These are phyloP conservation scores for Eueides isabella DNA, from an alignment of 1,140 invertebrate species.

Conservation along the genomic window DNA sequence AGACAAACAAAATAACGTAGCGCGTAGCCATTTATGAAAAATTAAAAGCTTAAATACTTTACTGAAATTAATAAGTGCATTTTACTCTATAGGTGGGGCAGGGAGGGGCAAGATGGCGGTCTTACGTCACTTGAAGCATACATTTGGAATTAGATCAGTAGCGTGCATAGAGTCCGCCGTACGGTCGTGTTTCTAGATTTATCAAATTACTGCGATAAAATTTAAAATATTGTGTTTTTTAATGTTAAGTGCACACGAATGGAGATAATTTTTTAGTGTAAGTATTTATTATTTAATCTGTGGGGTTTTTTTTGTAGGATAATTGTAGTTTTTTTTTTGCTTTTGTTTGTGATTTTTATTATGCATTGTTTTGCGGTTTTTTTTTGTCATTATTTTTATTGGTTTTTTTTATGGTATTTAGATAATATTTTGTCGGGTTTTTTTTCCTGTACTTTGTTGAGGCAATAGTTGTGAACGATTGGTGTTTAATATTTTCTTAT, in stretches of 20 bases:
- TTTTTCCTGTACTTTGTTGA: neutral
- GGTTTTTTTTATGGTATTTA: neutral
- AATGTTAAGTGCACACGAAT: neutral
- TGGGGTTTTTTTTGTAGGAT: slow-evolving; percentile 29
- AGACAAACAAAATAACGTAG: neutral
- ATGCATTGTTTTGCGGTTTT: slow-evolving; percentile 10
- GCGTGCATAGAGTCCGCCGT: slow-evolving; percentile 50
- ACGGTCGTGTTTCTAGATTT: slow-evolving; percentile 40
- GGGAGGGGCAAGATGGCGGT: slow-evolving; percentile 68
- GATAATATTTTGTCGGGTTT: neutral
- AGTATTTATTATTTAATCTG: slow-evolving; percentile 10
- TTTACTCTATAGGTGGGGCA: slow-evolving; percentile 56
- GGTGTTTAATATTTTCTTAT: neutral
- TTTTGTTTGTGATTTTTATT: neutral
- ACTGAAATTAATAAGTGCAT: slow-evolving; percentile 32
- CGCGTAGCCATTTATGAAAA: slow-evolving; percentile 3
- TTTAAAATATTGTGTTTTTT: neutral
- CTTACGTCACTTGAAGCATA: slow-evolving; percentile 76
- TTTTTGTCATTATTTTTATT: neutral
- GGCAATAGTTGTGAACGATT: neutral
- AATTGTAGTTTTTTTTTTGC: slow-evolving; percentile 13
- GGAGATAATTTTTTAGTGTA: slow-evolving; percentile 1
- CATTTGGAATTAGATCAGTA: slow-evolving; percentile 77
- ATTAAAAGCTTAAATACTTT: slow-evolving; percentile 8
- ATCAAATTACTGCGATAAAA: neutral